Conservation (phyloP, 30 jellyfish, hydroid and myxozoan species). For the Turritopsis dohrnii region DNA sequence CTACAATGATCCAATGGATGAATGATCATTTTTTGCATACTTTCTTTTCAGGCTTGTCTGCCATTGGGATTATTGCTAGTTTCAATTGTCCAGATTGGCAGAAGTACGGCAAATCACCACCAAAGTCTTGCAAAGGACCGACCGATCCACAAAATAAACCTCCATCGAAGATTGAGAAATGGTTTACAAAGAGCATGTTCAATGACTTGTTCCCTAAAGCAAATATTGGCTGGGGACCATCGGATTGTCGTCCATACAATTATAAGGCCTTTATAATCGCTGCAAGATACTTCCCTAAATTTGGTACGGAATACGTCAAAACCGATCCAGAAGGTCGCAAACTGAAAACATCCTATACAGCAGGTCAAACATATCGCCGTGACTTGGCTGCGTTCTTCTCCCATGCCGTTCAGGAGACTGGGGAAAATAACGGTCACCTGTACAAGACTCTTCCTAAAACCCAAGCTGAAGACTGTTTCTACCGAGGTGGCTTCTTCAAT, state of each 20-base stretch:
- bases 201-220: conserved; percentile 87
- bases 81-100: conserved; percentile 75
- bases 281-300: conserved; percentile 84
- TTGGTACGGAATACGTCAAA: conserved; percentile 76
- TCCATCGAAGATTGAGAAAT: conserved; percentile 58
- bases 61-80: background rate
- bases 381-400: conserved; percentile 91
- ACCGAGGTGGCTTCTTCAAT: conserved; percentile 81
- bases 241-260: conserved; percentile 84
- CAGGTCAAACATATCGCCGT: conserved; percentile 58
- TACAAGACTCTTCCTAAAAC: conserved; percentile 67
- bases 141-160: conserved; percentile 81
- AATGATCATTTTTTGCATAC: background rate
- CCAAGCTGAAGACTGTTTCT: conserved; percentile 78
- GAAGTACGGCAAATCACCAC: conserved; percentile 63
- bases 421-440: conserved; percentile 83
- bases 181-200: conserved; percentile 75
- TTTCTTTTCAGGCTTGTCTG: conserved; percentile 15
- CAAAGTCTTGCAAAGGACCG: conserved; percentile 66
- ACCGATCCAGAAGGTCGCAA: conserved; percentile 52
- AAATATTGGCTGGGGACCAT: conserved; percentile 80
- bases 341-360: conserved; percentile 52
- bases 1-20: background rate
- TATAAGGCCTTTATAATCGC: conserved; percentile 81
- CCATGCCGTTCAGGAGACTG: conserved; percentile 92